Percentiles rank a stretch among this genome's conserved stretches.
phyloP scores from a whole-genome alignment of 2,113 vertebrate species.

The Porphyrio hochstetteri region DNA sequence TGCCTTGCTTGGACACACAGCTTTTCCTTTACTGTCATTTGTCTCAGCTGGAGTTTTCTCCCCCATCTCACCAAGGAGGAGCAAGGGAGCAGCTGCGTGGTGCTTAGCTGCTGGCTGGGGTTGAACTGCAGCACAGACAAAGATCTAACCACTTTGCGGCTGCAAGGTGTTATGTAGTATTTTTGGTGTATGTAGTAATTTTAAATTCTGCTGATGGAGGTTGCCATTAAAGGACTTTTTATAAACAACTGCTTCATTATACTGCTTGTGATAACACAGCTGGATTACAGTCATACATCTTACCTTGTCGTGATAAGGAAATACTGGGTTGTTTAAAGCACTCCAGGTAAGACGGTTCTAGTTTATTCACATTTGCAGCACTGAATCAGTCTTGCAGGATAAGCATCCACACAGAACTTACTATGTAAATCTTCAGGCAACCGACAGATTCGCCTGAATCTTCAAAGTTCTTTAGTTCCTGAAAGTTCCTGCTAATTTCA shows the following conservation, averaged over 20 bases:
- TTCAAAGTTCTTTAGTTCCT: neutral
- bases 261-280: neutral
- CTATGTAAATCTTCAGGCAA: neutral
- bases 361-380: neutral
- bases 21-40: too few species aligned
- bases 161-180: neutral
- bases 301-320: neutral
- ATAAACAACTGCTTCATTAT: neutral
- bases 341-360: neutral
- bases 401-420: neutral
- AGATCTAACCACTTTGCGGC: neutral
- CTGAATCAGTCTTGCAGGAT: neutral
- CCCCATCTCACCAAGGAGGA: too few species aligned
- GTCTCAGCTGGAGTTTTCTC: too few species aligned
- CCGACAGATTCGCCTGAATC: neutral
- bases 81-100: too few species aligned
- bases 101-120: too few species aligned
- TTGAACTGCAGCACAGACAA: neutral
- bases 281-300: neutral
- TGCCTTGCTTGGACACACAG: too few species aligned
- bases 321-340: rapidly evolving
- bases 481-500: neutral
- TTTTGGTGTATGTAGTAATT: neutral
- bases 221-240: neutral
- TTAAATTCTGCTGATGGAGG: neutral